A percentile compares a stretch with the other conserved stretches of the same genome.
These are phyloP conservation scores for Sinhomidia bicolor DNA, from an alignment of 2,888 invertebrate genomes.

Conservation along the genomic window DNA sequence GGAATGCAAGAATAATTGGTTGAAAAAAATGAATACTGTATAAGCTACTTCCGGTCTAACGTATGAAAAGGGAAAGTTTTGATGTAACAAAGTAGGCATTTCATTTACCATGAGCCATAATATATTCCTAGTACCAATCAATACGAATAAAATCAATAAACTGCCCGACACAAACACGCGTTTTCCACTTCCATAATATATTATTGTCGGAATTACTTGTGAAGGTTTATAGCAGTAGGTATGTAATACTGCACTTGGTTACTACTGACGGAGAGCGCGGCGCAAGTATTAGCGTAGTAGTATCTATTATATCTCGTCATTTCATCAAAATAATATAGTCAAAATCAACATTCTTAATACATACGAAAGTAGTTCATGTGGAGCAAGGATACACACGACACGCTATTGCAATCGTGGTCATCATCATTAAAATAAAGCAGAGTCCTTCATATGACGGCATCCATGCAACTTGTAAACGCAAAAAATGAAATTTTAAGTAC, in stretches of 20 bases:
- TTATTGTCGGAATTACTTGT: constrained; percentile 8
- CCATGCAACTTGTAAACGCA: background rate
- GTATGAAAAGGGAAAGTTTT: constrained; percentile 14
- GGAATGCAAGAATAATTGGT: too few relatives aligned
- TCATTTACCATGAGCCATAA: background rate
- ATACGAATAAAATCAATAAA: constrained; percentile 35
- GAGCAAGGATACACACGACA: background rate
- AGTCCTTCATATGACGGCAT: constrained; percentile 3
- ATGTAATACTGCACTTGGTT: background rate
- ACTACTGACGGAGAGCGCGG: background rate
- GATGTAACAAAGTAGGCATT: background rate
- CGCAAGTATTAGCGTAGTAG: too few relatives aligned
- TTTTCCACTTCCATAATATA: constrained; percentile 15
- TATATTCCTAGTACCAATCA: background rate
- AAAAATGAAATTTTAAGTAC: too few relatives aligned
- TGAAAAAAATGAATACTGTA: too few relatives aligned
- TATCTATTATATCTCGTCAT: background rate
- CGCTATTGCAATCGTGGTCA: background rate
- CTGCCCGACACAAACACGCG: background rate
- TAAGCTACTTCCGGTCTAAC: background rate
- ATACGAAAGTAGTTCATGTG: background rate
- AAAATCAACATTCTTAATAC: background rate
- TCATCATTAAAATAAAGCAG: background rate
- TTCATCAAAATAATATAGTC: background rate
- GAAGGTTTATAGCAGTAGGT: background rate